Conservation (phyloP, 2,113 vertebrate species). For the Mungos mungo region DNA sequence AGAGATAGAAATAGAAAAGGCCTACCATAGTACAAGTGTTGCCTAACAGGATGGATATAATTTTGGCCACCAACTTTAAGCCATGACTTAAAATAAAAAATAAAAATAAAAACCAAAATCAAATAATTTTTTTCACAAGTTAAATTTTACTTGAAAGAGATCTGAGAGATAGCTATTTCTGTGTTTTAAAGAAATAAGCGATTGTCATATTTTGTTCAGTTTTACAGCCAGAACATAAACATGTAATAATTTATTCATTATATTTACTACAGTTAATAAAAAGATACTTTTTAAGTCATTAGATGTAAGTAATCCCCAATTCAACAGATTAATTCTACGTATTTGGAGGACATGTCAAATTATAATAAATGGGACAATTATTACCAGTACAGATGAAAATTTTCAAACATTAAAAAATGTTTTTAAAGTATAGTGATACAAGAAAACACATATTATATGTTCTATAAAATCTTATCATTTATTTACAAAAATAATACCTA, state of each 20-base stretch:
- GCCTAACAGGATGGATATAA: not conserved
- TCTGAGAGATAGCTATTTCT: not conserved
- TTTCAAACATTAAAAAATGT: not conserved
- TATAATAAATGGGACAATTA: not conserved
- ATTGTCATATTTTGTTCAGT: not conserved
- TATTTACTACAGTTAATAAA: not conserved
- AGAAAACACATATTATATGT: not conserved
- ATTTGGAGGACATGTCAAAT: not conserved
- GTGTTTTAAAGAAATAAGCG: not conserved
- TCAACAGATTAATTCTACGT: not conserved
- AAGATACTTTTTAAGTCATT: not conserved
- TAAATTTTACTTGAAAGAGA: not conserved
- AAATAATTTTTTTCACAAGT: not conserved
- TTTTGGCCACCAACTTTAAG: not conserved
- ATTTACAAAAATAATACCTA: not conserved
- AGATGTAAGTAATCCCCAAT: not conserved
- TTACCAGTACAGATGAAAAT: not conserved
- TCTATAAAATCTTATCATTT: not conserved
- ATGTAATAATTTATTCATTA: not conserved
- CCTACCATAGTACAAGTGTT: not conserved
- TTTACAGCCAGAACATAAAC: not conserved
- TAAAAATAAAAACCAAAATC: not conserved
- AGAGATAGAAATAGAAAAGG: not conserved
- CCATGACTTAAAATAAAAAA: not conserved
- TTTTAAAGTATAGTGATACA: not conserved